Evolutionary conservation across 2,888 invertebrate species (phyloP).

Genomic region (Zhengitettix transpicula): DNA sequence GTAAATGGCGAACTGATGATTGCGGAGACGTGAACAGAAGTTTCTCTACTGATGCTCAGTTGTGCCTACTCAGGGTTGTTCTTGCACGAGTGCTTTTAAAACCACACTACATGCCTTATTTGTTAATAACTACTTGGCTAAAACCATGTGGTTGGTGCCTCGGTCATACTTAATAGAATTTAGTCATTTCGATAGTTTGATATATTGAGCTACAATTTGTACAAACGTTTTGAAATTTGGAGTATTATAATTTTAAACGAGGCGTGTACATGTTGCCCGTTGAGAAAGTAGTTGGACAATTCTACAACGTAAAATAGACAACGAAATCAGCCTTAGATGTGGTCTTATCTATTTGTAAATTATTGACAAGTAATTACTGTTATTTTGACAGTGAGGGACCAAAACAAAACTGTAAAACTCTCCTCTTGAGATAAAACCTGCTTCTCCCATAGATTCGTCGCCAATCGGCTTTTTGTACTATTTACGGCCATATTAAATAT

Average conservation of each 20-base stretch:
- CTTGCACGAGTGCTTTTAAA: not conserved
- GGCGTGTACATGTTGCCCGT: not conserved
- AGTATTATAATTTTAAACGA: too few relatives aligned
- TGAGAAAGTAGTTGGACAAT: not conserved
- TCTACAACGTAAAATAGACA: not conserved
- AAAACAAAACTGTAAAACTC: not conserved
- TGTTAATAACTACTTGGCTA: not conserved
- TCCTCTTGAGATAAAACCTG: too few relatives aligned
- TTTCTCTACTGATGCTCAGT: not conserved
- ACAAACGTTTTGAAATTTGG: not conserved
- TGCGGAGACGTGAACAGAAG: not conserved
- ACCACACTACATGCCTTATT: not conserved
- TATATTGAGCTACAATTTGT: not conserved
- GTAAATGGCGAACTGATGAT: not conserved
- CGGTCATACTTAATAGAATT: not conserved
- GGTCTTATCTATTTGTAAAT: not conserved
- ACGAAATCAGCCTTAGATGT: conserved; percentile 1
- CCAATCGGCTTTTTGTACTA: too few relatives aligned
- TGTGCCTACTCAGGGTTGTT: conserved; percentile 1
- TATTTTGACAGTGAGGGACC: not conserved
- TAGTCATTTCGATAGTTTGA: not conserved
- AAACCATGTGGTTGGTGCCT: not conserved
- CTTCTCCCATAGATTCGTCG: too few relatives aligned
- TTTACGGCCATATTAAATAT: too few relatives aligned
- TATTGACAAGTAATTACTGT: not conserved